Evolutionary conservation across 1,140 invertebrate genomes (phyloP), one percentile per base, ranked within the genome.

Genomic region (Branchinecta lynchi): DNA sequence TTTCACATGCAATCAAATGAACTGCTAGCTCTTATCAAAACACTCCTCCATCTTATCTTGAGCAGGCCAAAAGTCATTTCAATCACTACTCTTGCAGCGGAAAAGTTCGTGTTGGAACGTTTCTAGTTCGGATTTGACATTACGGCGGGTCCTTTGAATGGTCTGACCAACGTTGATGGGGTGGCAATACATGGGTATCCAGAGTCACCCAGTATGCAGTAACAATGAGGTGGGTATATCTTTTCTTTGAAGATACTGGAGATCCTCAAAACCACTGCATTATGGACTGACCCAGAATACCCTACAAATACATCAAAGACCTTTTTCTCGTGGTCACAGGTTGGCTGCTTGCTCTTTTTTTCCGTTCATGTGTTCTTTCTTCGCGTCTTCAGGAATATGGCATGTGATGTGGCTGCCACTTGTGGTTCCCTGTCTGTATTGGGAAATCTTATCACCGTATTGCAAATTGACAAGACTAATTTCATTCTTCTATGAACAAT

Each of bases 251-350:
- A 69, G 21, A 72, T 12, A 7, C 45, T 17, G 17, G 66, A 69
- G 17, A 67, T 72, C 15, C 71, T 1, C n/a, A 72, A 72, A 17
- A 73, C 71, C 20, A 71, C 51, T 7, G 68, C 43, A 66, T 73
- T 71, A 60, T 73, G 72, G 9, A 66, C 46, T 8, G 72, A 73
- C 9, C 72, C 72, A 8, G 71, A 71, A 45, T 69, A 73, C 12
- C 69, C 71, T 7, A 60, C 65, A 72, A 70, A 72, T 8, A 72
- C 66, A 44, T 73, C 71, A 5, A 70, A 3, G 32, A 73, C 67
- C 45, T 70, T 70, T 3, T 46, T 68, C 17, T 20, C 66, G 45
- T 72, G 68, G 51, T 73, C 71, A 60, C 67, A 68, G 7, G 65
- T 21, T 72, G n/a, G 12, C 69, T 43, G 65, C 66, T 20, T 44